phyloP scores from a whole-genome alignment of 2,113 vertebrate species.

The Megaceryle torquata region DNA sequence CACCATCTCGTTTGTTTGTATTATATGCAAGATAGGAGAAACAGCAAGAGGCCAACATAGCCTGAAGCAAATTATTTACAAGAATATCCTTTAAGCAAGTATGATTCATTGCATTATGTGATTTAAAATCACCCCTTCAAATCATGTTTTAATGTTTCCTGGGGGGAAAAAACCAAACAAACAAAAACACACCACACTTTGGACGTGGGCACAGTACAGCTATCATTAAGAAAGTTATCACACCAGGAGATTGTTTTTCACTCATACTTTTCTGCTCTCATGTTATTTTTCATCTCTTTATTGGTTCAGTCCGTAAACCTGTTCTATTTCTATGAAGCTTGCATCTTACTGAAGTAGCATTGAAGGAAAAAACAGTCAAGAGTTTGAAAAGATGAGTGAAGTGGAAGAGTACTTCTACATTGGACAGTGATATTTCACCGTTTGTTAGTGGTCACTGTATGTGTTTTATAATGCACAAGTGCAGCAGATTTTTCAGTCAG shows the following conservation, averaged over 20 bases:
- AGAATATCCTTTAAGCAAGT: not conserved
- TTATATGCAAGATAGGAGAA: not conserved
- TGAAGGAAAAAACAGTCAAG: not conserved
- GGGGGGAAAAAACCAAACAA: not conserved
- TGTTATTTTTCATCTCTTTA: no score
- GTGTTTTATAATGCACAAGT: not conserved
- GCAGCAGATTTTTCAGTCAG: not conserved
- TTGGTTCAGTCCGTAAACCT: no score
- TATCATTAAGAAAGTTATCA: not conserved
- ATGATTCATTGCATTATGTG: not conserved
- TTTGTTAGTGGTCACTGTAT: not conserved
- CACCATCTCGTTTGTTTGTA: not conserved
- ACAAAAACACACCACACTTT: not conserved
- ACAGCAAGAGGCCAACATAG: not conserved
- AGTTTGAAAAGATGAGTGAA: not conserved
- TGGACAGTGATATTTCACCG: not conserved
- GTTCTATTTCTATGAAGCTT: no score
- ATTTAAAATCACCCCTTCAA: not conserved
- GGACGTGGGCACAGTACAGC: not conserved
- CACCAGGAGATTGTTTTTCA: rapidly evolving
- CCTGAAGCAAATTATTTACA: not conserved
- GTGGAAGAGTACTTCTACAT: not conserved
- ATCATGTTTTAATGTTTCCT: not conserved
- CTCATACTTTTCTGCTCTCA: no score
- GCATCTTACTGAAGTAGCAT: no score